These are phyloP conservation scores for Synergus laeviventris DNA, from an alignment of 2,888 invertebrate species.

Conservation along the genomic window DNA sequence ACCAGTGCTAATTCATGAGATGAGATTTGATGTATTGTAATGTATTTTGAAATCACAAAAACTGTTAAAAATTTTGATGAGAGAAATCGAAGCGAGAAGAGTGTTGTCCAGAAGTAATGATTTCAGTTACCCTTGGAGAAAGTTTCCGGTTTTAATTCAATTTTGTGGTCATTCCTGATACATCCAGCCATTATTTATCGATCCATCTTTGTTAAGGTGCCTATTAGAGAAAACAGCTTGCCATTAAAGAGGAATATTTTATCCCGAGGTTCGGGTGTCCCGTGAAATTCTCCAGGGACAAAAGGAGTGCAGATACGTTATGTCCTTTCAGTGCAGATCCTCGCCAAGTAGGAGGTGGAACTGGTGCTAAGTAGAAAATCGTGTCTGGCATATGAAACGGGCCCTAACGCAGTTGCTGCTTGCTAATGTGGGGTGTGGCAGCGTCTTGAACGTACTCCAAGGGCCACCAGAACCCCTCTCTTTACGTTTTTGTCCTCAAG, in stretches of 20 bases:
- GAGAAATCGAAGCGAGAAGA: too few species aligned
- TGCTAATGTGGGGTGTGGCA: conserved; percentile 54
- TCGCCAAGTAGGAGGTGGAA: conserved; percentile 52
- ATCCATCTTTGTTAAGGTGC: neutral
- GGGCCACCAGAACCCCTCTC: conserved; percentile 47
- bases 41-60: too few species aligned
- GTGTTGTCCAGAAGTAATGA: too few species aligned
- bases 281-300: conserved; percentile 50
- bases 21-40: too few species aligned
- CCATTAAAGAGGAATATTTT: conserved; percentile 58
- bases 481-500: neutral
- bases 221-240: conserved; percentile 48
- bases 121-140: too few species aligned
- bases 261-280: conserved; percentile 52
- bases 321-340: conserved; percentile 49
- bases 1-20: too few species aligned
- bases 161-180: neutral
- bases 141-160: neutral
- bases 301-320: conserved; percentile 48
- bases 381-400: conserved; percentile 73
- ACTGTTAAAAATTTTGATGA: too few species aligned
- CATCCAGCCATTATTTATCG: neutral
- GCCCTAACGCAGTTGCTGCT: conserved; percentile 51
- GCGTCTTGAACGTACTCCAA: conserved; percentile 53
- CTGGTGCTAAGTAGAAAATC: conserved; percentile 74